phyloP scores from a whole-genome alignment of 2,113 vertebrate genomes.

The Oriolus oriolus region DNA sequence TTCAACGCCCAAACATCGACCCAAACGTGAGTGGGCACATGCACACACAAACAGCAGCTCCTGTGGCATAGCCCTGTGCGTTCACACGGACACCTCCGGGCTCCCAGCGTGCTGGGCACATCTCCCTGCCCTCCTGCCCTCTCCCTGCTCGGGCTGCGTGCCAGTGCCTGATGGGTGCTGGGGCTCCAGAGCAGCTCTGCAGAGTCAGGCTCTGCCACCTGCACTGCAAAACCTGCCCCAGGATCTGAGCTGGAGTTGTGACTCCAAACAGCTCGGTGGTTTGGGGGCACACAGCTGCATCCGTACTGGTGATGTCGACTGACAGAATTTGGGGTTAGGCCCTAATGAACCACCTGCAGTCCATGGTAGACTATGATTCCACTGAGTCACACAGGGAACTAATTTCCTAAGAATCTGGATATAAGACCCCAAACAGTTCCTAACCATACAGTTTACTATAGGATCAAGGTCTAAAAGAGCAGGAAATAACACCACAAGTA shows the following conservation, averaged over 20 bases:
- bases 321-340: not conserved
- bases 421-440: not conserved
- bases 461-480: not conserved
- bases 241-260: not conserved
- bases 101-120: not conserved
- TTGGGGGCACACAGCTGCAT: not conserved
- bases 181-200: not conserved
- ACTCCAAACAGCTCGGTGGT: not conserved
- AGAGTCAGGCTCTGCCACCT: not conserved
- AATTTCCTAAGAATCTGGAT: not conserved
- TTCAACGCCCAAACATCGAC: not conserved
- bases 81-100: not conserved
- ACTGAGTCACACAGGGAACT: not conserved
- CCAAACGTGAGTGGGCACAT: not conserved
- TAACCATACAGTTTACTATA: accelerated
- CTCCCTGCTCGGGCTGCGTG: not conserved
- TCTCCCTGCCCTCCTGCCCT: not conserved
- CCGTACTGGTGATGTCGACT: accelerated
- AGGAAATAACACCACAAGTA: not conserved
- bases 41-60: not conserved
- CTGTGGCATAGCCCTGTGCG: not conserved
- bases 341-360: not conserved
- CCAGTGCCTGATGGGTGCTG: not conserved
- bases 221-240: not conserved
- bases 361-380: not conserved